Evolutionary conservation across 2,888 invertebrate genomes (phyloP).

Genomic region (Macrophya alboannulata): DNA sequence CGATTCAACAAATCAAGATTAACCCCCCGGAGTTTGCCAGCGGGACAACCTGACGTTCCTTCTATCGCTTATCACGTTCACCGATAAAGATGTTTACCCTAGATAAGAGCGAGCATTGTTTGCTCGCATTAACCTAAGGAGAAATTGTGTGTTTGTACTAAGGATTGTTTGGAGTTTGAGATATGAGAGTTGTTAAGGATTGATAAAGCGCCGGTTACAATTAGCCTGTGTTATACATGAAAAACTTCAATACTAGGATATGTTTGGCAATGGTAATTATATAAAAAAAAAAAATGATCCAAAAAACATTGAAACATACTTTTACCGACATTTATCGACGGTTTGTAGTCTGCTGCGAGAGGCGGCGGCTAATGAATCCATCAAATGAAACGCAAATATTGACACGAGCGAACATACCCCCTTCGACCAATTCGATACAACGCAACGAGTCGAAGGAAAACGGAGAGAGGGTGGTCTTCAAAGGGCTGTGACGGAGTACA

Average conservation of each 20-base stretch:
- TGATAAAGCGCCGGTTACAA: not conserved
- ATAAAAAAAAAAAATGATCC: not conserved
- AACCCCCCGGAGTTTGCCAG: constrained; percentile 64
- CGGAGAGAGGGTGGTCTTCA: constrained; percentile 45
- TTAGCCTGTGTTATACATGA: not conserved
- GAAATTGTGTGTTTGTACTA: constrained; percentile 64
- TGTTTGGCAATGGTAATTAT: not conserved
- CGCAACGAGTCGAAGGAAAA: constrained; percentile 32
- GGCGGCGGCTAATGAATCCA: constrained; percentile 64
- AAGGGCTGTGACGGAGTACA: constrained; percentile 53
- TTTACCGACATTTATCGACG: not conserved
- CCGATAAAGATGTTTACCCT: constrained; percentile 73
- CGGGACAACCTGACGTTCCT: constrained; percentile 65
- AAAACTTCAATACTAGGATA: not conserved
- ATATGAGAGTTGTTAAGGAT: constrained; percentile 1
- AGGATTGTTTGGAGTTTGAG: constrained; percentile 65
- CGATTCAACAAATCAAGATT: constrained; percentile 67
- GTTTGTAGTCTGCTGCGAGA: constrained; percentile 26
- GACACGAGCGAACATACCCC: constrained; percentile 60
- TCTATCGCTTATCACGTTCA: constrained; percentile 62
- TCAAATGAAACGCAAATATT: constrained; percentile 67
- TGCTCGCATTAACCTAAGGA: constrained; percentile 67
- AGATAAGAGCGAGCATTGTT: constrained; percentile 70
- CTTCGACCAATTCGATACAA: constrained; percentile 61
- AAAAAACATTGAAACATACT: constrained; percentile 44